A percentile compares a stretch with the other conserved stretches of the same genome.
These are phyloP conservation scores for Ginglymostoma cirratum DNA, from an alignment of 2,113 vertebrate genomes.

Conservation along the genomic window DNA sequence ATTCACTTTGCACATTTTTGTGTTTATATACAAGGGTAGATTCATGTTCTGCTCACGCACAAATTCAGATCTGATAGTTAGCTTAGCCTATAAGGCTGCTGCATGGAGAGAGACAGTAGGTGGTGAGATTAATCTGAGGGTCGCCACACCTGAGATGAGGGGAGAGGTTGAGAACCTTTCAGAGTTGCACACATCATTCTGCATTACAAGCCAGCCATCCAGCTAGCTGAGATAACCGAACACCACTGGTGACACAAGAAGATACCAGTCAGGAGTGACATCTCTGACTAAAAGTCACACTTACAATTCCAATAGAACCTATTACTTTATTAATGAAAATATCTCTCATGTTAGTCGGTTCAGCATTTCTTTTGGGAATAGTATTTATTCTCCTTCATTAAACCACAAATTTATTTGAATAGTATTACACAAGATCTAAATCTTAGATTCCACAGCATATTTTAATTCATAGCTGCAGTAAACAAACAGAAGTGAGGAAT, in stretches of 20 bases:
- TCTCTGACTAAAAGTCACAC: no score
- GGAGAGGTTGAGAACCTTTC: no score
- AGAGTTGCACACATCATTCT: no score
- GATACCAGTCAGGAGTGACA: no score
- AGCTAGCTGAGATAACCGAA: no score
- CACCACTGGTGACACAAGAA: no score
- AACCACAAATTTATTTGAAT: background rate
- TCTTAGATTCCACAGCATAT: background rate
- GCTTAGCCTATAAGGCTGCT: no score
- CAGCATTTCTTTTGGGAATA: background rate
- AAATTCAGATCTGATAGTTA: background rate
- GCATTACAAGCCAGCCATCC: no score
- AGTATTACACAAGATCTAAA: background rate
- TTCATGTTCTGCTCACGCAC: background rate
- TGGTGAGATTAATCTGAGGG: no score
- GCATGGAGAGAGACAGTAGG: no score
- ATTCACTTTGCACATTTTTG: background rate
- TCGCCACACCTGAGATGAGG: no score
- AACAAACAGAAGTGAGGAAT: background rate
- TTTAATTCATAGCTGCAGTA: background rate
- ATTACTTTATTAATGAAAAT: background rate
- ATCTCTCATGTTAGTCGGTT: background rate
- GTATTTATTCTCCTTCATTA: constrained; percentile 33
- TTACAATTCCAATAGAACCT: background rate
- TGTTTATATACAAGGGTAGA: background rate